Evolutionary conservation across 2,797 vertebrate genomes (phyloP), one percentile per base, ranked within the genome.

Genomic region (Neosalanx taihuensis): DNA sequence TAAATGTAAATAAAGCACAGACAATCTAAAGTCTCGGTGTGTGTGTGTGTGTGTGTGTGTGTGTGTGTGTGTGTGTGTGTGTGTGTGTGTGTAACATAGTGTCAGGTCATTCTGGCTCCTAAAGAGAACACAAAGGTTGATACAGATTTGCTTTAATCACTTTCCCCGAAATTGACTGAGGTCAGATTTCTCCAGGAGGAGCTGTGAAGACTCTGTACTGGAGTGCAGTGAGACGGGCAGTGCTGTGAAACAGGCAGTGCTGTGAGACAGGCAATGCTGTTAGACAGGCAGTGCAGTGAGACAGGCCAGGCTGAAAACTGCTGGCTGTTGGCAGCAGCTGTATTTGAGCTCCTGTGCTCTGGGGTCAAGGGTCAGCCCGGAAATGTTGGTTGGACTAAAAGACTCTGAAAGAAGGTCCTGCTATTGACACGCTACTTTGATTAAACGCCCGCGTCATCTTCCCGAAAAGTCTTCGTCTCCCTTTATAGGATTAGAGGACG

Each of bases 401-500:
- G 83, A 77, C 81, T 78, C 59, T 57, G 76, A 76, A 46, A 46
- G 41, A 46, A 12, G 71, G 80, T 72, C 57, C 33, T 79, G 75
- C 85, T 89, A 78, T 91, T 89, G 86, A 90, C 87, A 85, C 41
- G 76, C 81, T 88, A 91, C 88, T 91, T 89, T 92, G 87, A 92
- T 90, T 91, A 91, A 92, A 91, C 79, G 72, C 80, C 82, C 72
- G 78, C 75, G 72, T 86, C 82, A 88, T 88, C 84, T 83, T 86
- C 85, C 82, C 72, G 78, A 83, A 89, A 90, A 46, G 41, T 26
- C 12, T 6, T 35, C 72, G 72, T 76, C 72, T 83, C 74, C 82
- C 89, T 91, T 94, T 92, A 92, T 86, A 88, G 89, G 92, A 93
- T 93, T 93, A 93, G 41, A 46, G 85, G 73, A 83, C 76, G 79